Conservation (phyloP, 2,113 vertebrate species). For the Sorex fumeus region DNA sequence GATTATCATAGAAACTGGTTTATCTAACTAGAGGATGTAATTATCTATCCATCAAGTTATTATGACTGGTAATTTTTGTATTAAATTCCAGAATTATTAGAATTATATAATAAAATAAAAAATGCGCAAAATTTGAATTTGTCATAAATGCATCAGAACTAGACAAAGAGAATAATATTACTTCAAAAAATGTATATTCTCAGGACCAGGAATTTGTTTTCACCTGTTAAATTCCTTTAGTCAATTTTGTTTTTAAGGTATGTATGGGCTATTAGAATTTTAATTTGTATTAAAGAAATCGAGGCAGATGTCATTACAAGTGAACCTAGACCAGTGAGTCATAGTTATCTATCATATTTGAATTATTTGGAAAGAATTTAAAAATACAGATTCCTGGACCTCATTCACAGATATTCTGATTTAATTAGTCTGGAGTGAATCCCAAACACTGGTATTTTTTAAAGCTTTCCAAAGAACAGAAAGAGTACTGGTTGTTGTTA, state of each 20-base stretch:
- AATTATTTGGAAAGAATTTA: constrained; percentile 69
- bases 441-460: constrained; percentile 70
- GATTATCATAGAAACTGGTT: too few species aligned
- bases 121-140: too few species aligned
- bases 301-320: constrained; percentile 13
- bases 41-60: not conserved
- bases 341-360: constrained; percentile 24
- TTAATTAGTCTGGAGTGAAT: constrained; percentile 75
- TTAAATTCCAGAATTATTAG: not conserved
- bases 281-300: constrained; percentile 1
- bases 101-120: not conserved
- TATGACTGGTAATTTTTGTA: not conserved
- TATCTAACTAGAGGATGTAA: too few species aligned
- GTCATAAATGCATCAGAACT: not conserved
- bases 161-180: not conserved
- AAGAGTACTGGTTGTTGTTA: constrained; percentile 63
- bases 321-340: constrained; percentile 52
- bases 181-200: not conserved
- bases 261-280: not conserved
- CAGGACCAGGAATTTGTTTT: not conserved
- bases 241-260: constrained; percentile 6
- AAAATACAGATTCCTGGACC: constrained; percentile 63
- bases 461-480: constrained; percentile 74
- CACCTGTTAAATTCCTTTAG: not conserved
- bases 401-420: constrained; percentile 69